phyloP scores from a whole-genome alignment of 1,140 invertebrate genomes.

The Nylanderia fulva region DNA sequence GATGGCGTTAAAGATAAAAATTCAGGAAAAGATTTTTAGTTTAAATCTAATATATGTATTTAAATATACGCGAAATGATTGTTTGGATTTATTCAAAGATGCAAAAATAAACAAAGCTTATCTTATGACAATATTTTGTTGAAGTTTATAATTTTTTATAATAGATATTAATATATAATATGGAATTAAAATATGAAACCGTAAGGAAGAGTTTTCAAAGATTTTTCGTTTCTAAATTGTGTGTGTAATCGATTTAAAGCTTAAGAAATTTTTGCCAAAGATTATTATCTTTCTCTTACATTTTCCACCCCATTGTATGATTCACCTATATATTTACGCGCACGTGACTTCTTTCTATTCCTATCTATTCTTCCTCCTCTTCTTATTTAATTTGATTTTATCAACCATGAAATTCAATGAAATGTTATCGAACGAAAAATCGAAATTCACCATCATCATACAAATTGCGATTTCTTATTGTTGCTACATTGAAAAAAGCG shows the following conservation, averaged over 20 bases:
- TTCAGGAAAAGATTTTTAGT: neutral
- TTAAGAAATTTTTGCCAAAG: neutral
- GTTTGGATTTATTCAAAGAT: neutral
- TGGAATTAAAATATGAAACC: neutral
- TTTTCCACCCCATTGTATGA: constrained; percentile 15
- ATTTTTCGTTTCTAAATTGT: neutral
- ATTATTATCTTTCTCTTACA: constrained; percentile 5
- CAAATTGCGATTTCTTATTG: neutral
- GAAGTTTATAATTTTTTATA: neutral
- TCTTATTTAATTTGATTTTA: neutral
- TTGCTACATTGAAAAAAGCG: neutral
- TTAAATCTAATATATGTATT: neutral
- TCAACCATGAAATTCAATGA: constrained; percentile 16
- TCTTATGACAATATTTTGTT: neutral
- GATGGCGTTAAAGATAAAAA: neutral
- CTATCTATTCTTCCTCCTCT: neutral
- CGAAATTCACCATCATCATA: neutral
- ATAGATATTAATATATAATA: neutral
- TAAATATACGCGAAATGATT: neutral
- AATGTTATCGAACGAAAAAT: neutral
- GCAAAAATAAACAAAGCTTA: neutral
- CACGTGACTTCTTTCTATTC: neutral
- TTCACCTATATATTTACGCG: neutral
- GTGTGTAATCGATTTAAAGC: neutral
- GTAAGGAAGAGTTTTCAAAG: neutral